These are phyloP conservation scores for Drosophila ogumai DNA, from an alignment of 1,140 invertebrate genomes.

Conservation along the genomic window DNA sequence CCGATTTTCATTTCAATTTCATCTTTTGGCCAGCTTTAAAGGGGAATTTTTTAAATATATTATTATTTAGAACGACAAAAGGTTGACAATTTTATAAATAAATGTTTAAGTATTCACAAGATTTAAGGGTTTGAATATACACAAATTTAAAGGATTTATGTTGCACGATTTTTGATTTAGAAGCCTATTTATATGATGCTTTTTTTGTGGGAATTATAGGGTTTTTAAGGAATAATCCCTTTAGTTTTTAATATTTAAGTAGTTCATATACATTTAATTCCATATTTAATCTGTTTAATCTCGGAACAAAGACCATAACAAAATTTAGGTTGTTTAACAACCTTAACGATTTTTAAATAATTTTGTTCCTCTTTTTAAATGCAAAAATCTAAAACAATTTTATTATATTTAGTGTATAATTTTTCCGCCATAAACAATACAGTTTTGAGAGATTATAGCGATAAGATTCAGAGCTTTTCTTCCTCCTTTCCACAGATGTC, in stretches of 20 bases:
- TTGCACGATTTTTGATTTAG: not conserved
- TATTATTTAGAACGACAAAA: not conserved
- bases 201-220: not conserved
- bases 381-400: too few species aligned
- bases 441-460: not conserved
- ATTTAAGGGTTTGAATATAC: too few species aligned
- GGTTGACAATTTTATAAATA: not conserved
- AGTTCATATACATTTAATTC: too few species aligned
- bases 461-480: not conserved
- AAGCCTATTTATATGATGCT: too few species aligned
- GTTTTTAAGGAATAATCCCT: not conserved
- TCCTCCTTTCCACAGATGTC: conserved; percentile 14
- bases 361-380: too few species aligned
- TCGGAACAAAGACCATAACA: too few species aligned
- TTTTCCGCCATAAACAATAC: not conserved
- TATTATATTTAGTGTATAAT: not conserved
- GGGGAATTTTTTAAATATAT: conserved; percentile 1
- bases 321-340: too few species aligned
- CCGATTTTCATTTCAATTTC: conserved; percentile 42
- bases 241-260: not conserved
- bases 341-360: too few species aligned
- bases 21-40: conserved; percentile 35
- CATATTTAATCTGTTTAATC: too few species aligned
- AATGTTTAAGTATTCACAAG: not conserved
- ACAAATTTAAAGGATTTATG: not conserved